Percentiles rank a stretch among this genome's conserved stretches.
Conservation (phyloP, 1,140 invertebrate genomes). For the Polyergus mexicanus region DNA sequence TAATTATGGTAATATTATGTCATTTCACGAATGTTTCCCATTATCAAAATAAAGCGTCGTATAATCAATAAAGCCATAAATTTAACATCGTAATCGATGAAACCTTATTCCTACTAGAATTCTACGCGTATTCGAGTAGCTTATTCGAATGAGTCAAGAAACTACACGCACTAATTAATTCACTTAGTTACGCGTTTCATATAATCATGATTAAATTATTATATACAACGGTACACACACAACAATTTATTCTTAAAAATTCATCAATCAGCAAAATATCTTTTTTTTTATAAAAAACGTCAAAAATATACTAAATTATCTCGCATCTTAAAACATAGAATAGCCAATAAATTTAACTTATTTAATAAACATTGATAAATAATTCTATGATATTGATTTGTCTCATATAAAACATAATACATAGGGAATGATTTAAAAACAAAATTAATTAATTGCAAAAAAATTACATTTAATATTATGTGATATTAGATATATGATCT, state of each 20-base stretch:
- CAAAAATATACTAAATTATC: not conserved
- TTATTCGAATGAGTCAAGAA: conserved; percentile 11
- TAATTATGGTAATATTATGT: not conserved
- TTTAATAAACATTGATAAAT: not conserved
- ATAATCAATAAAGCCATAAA: conserved; percentile 11
- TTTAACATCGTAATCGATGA: not conserved
- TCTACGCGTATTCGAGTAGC: not conserved
- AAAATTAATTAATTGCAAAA: not conserved
- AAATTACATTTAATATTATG: not conserved
- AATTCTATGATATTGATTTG: not conserved
- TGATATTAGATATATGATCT: not conserved
- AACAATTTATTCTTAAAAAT: conserved; percentile 1
- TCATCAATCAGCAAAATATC: not conserved
- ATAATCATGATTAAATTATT: conserved; percentile 24
- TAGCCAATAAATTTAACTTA: not conserved
- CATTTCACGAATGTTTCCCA: not conserved
- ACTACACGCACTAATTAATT: not conserved
- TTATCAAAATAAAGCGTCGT: not conserved
- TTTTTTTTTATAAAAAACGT: conserved; percentile 2
- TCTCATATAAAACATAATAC: not conserved
- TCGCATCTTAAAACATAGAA: conserved; percentile 16
- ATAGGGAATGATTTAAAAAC: conserved; percentile 1
- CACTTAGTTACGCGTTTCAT: not conserved
- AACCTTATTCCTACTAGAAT: conserved; percentile 1
- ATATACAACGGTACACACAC: not conserved